Percentiles rank a stretch among this genome's conserved stretches.
phyloP scores from a whole-genome alignment of 2,797 vertebrate genomes.

The Hybognathus amarus region DNA sequence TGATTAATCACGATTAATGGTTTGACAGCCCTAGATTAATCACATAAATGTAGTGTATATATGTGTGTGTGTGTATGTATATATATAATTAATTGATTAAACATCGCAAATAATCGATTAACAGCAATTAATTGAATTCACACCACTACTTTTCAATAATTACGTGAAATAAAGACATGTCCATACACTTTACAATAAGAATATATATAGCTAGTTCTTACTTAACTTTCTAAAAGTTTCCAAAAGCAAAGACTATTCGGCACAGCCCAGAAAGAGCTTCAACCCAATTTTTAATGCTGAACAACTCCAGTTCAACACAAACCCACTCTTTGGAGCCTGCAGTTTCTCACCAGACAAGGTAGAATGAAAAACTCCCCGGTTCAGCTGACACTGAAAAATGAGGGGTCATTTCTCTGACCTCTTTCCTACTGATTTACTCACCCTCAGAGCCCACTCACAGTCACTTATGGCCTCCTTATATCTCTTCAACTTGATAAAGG shows the following conservation, averaged over 20 bases:
- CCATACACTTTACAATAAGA: background rate
- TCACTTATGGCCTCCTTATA: constrained; percentile 87
- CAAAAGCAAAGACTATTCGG: background rate
- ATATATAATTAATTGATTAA: too few relatives aligned
- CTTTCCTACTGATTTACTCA: constrained; percentile 68
- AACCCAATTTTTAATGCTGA: constrained; percentile 37
- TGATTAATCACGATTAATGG: too few relatives aligned
- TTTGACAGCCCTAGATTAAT: too few relatives aligned
- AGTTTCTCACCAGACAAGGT: constrained; percentile 34
- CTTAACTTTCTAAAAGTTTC: background rate
- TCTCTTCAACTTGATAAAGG: constrained; percentile 85
- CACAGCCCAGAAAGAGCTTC: constrained; percentile 19
- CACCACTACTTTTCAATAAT: background rate
- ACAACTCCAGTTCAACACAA: constrained; percentile 42
- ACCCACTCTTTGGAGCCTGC: background rate
- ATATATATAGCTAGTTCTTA: background rate
- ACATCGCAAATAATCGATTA: background rate
- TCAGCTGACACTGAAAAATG: constrained; percentile 60
- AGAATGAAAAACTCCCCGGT: constrained; percentile 32
- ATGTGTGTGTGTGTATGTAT: too few relatives aligned
- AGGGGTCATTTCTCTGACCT: constrained; percentile 52
- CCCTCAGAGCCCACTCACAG: constrained; percentile 94
- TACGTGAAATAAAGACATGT: background rate
- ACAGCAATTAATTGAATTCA: background rate
- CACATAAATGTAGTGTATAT: too few relatives aligned